phyloP scores from a whole-genome alignment of 2,113 vertebrate genomes.

The Ranitomeya variabilis region DNA sequence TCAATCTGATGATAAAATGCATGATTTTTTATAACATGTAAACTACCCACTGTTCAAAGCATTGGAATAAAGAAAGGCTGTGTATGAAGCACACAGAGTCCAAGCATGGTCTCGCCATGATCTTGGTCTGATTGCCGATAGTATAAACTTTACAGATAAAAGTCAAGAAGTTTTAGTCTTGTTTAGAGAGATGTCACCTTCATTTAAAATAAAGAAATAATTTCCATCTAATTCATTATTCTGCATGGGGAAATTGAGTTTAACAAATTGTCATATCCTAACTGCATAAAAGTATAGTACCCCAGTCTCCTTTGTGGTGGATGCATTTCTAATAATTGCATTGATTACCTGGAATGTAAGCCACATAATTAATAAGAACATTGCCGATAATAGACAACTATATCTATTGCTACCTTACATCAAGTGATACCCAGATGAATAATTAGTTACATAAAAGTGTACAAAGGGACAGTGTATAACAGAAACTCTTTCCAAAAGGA shows the following conservation, averaged over 20 bases:
- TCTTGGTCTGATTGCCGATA: background rate
- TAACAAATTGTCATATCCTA: background rate
- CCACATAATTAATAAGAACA: background rate
- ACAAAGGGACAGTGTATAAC: too few species aligned
- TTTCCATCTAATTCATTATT: background rate
- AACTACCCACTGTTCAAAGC: constrained; percentile 42
- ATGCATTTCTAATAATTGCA: background rate
- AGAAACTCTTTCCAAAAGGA: too few species aligned
- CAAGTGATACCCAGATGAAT: background rate
- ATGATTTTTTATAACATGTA: constrained; percentile 36
- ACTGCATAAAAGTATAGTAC: background rate
- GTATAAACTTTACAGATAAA: constrained; percentile 13
- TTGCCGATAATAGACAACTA: background rate
- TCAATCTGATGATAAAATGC: constrained; percentile 40
- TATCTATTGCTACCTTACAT: background rate
- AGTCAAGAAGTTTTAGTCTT: constrained; percentile 3
- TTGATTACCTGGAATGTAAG: background rate
- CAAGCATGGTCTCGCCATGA: constrained; percentile 29
- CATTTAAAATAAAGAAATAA: constrained; percentile 25
- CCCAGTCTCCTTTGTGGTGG: background rate
- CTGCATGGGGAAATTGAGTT: background rate
- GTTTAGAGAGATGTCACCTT: constrained; percentile 8
- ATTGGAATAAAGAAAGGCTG: constrained; percentile 9
- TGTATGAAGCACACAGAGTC: constrained; percentile 13
- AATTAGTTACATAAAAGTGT: too few species aligned